phyloP scores from a whole-genome alignment of 2,113 vertebrate species.

The Taxidea taxus region DNA sequence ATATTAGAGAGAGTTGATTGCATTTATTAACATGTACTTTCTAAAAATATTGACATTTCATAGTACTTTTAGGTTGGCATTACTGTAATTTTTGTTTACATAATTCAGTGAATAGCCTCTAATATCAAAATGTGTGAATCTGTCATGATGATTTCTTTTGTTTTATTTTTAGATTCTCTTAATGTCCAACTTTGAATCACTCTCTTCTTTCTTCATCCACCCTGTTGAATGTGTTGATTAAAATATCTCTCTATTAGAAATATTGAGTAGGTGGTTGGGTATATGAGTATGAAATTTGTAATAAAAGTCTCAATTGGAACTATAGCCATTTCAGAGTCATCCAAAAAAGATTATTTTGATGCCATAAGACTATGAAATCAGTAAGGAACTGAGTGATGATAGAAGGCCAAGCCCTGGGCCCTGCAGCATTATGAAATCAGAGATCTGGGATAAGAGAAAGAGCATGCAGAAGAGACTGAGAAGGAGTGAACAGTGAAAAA shows the following conservation, averaged over 20 bases:
- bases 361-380: neutral
- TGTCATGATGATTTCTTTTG: neutral
- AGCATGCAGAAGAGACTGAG: neutral
- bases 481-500: neutral
- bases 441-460: neutral
- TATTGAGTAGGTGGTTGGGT: neutral
- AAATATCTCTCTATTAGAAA: neutral
- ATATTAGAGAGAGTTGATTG: neutral
- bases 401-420: neutral
- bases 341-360: neutral
- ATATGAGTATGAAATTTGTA: neutral
- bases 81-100: neutral
- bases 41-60: neutral
- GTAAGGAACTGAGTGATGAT: neutral
- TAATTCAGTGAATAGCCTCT: neutral
- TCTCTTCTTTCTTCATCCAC: neutral
- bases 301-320: neutral
- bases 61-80: neutral
- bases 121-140: neutral
- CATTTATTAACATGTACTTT: neutral
- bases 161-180: neutral
- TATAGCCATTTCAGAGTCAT: neutral
- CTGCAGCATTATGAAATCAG: neutral
- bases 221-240: neutral
- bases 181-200: neutral